phyloP scores from a whole-genome alignment of 2,113 vertebrate species.

The Nipponia nippon region DNA sequence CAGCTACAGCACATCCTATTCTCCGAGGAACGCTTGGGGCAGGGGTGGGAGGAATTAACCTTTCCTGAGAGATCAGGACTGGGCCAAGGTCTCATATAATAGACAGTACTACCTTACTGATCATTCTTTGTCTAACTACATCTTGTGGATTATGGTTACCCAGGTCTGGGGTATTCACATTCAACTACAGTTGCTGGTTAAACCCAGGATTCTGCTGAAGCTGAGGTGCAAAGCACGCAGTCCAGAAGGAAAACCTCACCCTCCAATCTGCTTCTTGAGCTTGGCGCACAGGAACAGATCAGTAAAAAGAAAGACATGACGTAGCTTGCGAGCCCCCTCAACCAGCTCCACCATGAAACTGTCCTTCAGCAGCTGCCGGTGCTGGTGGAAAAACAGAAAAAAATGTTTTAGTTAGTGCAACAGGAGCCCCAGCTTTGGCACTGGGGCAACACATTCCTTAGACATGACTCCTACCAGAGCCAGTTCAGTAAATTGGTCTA shows the following conservation, averaged over 20 bases:
- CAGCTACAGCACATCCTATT: not conserved
- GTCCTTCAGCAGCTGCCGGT: slow-evolving; percentile 92
- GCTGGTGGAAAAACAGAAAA: slow-evolving; percentile 60
- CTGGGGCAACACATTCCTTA: not conserved
- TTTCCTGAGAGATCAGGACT: not conserved
- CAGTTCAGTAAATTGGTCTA: not conserved
- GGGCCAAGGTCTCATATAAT: not conserved
- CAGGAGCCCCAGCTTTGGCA: not conserved
- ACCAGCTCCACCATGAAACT: slow-evolving; percentile 97
- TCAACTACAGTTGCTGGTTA: not conserved
- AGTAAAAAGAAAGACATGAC: slow-evolving; percentile 94
- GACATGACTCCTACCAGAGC: not conserved
- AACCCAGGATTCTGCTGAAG: not conserved
- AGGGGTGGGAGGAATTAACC: not conserved
- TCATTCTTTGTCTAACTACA: not conserved
- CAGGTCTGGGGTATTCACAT: not conserved
- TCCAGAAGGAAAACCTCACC: slow-evolving; percentile 73
- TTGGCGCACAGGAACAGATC: slow-evolving; percentile 94
- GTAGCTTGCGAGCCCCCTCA: slow-evolving; percentile 91
- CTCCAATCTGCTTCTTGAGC: slow-evolving; percentile 92
- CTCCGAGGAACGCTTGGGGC: not conserved
- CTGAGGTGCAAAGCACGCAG: not conserved
- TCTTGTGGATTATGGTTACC: not conserved
- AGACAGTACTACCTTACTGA: not conserved
- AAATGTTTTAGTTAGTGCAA: not conserved